These are phyloP conservation scores for Gila orcuttii DNA, from an alignment of 2,113 vertebrate genomes.

Conservation along the genomic window DNA sequence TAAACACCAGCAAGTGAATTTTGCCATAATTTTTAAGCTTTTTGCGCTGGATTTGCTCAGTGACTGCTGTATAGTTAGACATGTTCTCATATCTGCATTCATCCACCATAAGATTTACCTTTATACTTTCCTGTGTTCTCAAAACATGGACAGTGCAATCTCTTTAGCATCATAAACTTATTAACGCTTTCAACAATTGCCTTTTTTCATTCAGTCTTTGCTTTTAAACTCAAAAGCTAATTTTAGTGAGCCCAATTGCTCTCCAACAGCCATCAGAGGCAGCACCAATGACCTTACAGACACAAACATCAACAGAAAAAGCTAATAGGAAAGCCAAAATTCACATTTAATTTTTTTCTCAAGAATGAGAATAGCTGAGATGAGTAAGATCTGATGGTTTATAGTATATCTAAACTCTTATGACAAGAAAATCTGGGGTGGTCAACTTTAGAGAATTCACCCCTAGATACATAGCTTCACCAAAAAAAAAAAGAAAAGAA, in stretches of 20 bases:
- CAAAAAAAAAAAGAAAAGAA: not conserved
- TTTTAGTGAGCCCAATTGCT: not conserved
- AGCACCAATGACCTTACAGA: not conserved
- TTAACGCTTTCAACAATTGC: not conserved
- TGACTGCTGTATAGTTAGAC: not conserved
- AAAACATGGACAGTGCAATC: constrained; percentile 13
- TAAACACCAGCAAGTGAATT: not conserved
- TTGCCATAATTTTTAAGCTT: not conserved
- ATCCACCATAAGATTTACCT: not conserved
- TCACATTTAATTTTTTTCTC: constrained; percentile 7
- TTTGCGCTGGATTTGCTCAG: not conserved
- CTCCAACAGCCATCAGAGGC: not conserved
- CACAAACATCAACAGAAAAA: not conserved
- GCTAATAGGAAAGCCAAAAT: not conserved
- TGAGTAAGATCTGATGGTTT: not conserved
- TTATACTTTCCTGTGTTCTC: not conserved
- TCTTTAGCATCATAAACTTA: not conserved
- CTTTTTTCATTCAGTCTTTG: constrained; percentile 1
- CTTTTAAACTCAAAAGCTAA: constrained; percentile 1
- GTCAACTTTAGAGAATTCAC: not conserved
- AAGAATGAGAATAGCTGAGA: not conserved
- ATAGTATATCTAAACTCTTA: not conserved
- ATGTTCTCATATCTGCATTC: not conserved
- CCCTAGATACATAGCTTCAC: not conserved
- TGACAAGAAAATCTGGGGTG: not conserved